phyloP scores from a whole-genome alignment of 2,113 vertebrate genomes.

The Thermophis baileyi region DNA sequence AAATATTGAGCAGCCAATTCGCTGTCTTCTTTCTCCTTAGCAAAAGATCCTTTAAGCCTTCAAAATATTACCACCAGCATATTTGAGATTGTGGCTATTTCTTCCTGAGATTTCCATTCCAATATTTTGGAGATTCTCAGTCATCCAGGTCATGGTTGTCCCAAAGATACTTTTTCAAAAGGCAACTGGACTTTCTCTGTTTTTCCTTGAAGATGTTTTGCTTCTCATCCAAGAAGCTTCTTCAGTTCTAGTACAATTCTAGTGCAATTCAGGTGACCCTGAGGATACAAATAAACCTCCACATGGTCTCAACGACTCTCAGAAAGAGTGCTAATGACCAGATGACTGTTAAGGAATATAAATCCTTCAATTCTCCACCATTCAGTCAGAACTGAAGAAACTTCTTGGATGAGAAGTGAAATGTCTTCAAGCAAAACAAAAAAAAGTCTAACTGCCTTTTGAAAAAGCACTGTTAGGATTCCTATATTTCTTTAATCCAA shows the following conservation, averaged over 20 bases:
- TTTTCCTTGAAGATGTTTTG: neutral
- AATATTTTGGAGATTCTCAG: neutral
- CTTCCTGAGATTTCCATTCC: neutral
- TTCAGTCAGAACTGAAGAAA: neutral
- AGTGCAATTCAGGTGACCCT: neutral
- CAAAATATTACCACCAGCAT: neutral
- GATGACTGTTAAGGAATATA: neutral
- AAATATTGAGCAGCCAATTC: neutral
- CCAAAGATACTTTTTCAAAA: neutral
- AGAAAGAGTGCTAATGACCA: neutral
- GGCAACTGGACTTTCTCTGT: neutral
- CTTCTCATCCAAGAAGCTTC: neutral
- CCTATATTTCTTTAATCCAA: neutral
- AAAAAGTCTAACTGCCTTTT: neutral
- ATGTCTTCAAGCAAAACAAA: neutral
- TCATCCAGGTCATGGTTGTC: neutral
- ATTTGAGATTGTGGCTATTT: neutral
- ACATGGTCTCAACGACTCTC: neutral
- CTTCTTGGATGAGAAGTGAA: neutral
- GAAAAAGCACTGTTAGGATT: neutral
- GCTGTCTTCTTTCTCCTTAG: neutral
- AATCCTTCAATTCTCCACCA: neutral
- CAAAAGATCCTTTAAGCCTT: neutral
- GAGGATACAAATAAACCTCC: neutral
- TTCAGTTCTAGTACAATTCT: neutral